phyloP scores from a whole-genome alignment of 2,888 invertebrate genomes.

The Meta bourneti region DNA sequence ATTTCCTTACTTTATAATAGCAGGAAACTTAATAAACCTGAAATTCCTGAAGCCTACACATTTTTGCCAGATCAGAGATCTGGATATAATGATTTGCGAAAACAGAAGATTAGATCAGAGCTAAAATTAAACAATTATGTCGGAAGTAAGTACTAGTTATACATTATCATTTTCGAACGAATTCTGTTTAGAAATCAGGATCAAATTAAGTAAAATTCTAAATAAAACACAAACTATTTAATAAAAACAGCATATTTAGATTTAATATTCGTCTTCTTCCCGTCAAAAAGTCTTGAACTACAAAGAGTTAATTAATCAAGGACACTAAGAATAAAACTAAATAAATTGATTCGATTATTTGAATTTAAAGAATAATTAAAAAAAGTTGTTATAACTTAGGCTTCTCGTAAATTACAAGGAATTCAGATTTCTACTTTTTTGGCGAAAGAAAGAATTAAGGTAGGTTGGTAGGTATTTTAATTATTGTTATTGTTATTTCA shows the following conservation, averaged over 20 bases:
- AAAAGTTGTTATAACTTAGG: neutral
- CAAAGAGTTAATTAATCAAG: neutral
- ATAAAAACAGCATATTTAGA: slow-evolving; percentile 58
- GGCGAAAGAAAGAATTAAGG: too few species aligned
- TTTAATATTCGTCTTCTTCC: slow-evolving; percentile 54
- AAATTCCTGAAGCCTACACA: slow-evolving; percentile 68
- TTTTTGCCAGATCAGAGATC: slow-evolving; percentile 43
- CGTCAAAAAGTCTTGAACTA: neutral
- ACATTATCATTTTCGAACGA: neutral
- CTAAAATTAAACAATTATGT: neutral
- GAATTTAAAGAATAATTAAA: neutral
- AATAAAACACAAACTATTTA: slow-evolving; percentile 71
- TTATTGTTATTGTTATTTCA: too few species aligned
- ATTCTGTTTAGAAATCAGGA: neutral
- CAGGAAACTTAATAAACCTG: slow-evolving; percentile 41
- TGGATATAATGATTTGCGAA: slow-evolving; percentile 23
- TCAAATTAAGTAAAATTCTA: slow-evolving; percentile 45
- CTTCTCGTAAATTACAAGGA: neutral
- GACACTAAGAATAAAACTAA: neutral
- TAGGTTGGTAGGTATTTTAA: too few species aligned
- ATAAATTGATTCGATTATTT: neutral
- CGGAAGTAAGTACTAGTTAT: neutral
- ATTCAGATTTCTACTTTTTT: neutral
- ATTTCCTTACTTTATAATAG: slow-evolving; percentile 36
- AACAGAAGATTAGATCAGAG: neutral